These are phyloP conservation scores for Helobdella robusta DNA, from an alignment of 2,888 invertebrate genomes.

Conservation along the genomic window DNA sequence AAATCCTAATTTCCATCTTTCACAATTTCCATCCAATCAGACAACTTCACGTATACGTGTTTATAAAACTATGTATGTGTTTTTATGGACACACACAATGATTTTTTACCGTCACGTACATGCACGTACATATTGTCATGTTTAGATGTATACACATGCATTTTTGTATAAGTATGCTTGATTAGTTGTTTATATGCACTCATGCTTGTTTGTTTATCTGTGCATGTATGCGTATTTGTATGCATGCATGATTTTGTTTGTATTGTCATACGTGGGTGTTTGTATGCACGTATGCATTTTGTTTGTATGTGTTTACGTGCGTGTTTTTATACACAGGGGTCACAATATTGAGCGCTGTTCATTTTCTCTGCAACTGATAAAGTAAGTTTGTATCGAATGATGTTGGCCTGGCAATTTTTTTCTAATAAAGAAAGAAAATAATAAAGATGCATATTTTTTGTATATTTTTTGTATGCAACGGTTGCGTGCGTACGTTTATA, in stretches of 20 bases:
- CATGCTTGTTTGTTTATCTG: background rate
- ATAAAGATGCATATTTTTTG: background rate
- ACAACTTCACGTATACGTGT: too few species aligned
- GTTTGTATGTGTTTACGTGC: too few species aligned
- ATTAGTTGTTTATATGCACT: background rate
- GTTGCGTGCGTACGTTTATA: too few species aligned
- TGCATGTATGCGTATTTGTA: background rate
- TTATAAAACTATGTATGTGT: too few species aligned
- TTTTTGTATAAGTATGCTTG: background rate
- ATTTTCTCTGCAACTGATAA: background rate
- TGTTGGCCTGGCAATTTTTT: background rate
- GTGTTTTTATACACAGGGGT: background rate
- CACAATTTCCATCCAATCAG: too few species aligned
- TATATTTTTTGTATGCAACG: too few species aligned
- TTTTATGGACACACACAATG: background rate
- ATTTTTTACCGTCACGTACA: background rate
- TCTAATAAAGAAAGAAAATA: background rate
- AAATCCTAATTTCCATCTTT: too few species aligned
- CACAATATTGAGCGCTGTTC: background rate
- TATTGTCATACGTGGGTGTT: background rate
- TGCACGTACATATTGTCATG: background rate
- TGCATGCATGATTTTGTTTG: background rate
- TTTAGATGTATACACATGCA: background rate
- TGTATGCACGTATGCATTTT: constrained; percentile 1
- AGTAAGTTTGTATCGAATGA: background rate